Evolutionary conservation across 23 tunicate genomes (phyloP).

Genomic region (Phallusia fumigata): DNA sequence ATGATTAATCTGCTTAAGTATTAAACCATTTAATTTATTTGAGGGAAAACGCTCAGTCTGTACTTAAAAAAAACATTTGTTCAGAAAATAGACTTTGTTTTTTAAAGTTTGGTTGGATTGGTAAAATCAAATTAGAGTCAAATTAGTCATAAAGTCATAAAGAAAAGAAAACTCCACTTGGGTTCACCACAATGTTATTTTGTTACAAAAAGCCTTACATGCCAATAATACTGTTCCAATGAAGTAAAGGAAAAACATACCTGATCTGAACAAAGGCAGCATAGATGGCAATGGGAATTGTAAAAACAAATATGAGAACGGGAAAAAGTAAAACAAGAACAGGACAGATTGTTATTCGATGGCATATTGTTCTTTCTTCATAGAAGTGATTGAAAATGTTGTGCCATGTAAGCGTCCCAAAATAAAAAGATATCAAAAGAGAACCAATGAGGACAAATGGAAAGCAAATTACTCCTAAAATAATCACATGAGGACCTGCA

Average conservation of each 20-base stretch:
- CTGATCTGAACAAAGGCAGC: slow-evolving; percentile 80
- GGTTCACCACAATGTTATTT: too few species aligned
- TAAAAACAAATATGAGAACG: slow-evolving; percentile 34
- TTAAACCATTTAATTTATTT: too few species aligned
- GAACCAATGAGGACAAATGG: slow-evolving; percentile 75
- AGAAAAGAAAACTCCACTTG: too few species aligned
- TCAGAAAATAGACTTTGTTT: too few species aligned
- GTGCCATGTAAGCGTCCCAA: slow-evolving; percentile 85
- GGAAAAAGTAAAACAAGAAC: slow-evolving; percentile 69
- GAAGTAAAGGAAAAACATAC: slow-evolving; percentile 14
- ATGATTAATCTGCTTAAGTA: not conserved
- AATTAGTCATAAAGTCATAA: too few species aligned
- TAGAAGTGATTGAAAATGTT: slow-evolving; percentile 73
- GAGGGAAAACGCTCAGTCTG: too few species aligned
- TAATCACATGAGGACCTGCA: slow-evolving; percentile 69
- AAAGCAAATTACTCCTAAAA: slow-evolving; percentile 54
- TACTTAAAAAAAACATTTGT: too few species aligned
- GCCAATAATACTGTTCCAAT: not conserved
- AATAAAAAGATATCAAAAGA: slow-evolving; percentile 62
- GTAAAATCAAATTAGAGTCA: too few species aligned
- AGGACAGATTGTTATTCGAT: slow-evolving; percentile 69
- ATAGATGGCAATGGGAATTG: slow-evolving; percentile 55
- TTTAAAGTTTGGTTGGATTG: too few species aligned
- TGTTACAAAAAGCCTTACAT: too few species aligned
- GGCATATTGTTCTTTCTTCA: slow-evolving; percentile 71